Evolutionary conservation across 2,888 invertebrate genomes (phyloP).

Genomic region (Drosophila melanosoma): DNA sequence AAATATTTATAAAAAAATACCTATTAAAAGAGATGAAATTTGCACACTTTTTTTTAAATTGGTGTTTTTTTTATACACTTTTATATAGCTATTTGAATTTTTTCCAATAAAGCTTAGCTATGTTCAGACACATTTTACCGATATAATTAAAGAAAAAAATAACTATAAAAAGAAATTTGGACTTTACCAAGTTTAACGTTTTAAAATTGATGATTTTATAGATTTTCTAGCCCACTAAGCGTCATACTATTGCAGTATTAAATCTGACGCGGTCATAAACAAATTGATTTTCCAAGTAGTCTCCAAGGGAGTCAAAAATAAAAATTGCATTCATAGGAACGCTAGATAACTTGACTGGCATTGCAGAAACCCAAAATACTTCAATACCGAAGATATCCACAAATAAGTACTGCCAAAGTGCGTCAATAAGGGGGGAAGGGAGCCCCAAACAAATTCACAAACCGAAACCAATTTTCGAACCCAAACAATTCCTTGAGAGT

Average conservation of each 20-base stretch:
- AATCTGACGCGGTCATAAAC: not conserved
- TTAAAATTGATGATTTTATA: not conserved
- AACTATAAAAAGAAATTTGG: not conserved
- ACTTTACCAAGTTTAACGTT: not conserved
- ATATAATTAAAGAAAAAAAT: too few species aligned
- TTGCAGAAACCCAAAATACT: not conserved
- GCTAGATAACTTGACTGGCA: not conserved
- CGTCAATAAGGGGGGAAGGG: not conserved
- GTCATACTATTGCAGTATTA: not conserved
- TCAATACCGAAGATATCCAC: not conserved
- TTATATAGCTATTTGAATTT: not conserved
- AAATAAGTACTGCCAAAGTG: not conserved
- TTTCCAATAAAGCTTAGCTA: not conserved
- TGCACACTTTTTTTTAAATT: not conserved
- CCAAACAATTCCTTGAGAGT: constrained; percentile 24
- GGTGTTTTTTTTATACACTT: not conserved
- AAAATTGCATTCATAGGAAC: not conserved
- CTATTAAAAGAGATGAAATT: not conserved
- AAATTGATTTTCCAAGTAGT: not conserved
- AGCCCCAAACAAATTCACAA: constrained; percentile 2
- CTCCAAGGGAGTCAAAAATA: not conserved
- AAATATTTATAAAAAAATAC: too few species aligned
- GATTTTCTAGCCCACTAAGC: not conserved
- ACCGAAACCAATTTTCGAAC: constrained; percentile 15
- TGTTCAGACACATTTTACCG: too few species aligned